These are phyloP conservation scores for Prionace glauca DNA, from an alignment of 2,797 vertebrate species.

Conservation along the genomic window DNA sequence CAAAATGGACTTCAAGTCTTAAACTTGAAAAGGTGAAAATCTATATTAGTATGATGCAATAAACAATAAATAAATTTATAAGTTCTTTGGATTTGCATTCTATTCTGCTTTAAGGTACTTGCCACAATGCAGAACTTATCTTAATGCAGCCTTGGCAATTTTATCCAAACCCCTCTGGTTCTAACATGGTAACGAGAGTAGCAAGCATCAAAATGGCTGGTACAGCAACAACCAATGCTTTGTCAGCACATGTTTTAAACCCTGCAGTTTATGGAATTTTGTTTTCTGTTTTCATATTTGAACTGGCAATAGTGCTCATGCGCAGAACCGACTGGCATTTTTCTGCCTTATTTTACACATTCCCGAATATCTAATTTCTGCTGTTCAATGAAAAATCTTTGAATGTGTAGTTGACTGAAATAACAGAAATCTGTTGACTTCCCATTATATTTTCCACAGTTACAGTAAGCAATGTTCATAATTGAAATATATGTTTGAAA, in stretches of 20 bases:
- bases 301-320: not conserved
- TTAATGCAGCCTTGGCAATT: not conserved
- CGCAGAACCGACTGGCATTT: not conserved
- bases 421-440: not conserved
- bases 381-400: not conserved
- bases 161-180: not conserved
- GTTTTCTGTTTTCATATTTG: not conserved
- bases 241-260: not conserved
- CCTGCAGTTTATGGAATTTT: not conserved
- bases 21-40: not conserved
- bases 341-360: conserved; percentile 19
- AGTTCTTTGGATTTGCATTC: not conserved
- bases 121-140: not conserved
- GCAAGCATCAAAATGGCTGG: not conserved
- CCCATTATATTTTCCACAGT: not conserved
- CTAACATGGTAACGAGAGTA: not conserved
- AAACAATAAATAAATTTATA: not conserved
- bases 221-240: not conserved
- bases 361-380: not conserved
- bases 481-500: not conserved
- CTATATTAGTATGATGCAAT: not conserved
- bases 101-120: not conserved
- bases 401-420: not conserved
- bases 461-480: not conserved
- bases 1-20: not conserved